Conservation (phyloP, 2,888 invertebrate species). For the Platycheirus rosarum region DNA sequence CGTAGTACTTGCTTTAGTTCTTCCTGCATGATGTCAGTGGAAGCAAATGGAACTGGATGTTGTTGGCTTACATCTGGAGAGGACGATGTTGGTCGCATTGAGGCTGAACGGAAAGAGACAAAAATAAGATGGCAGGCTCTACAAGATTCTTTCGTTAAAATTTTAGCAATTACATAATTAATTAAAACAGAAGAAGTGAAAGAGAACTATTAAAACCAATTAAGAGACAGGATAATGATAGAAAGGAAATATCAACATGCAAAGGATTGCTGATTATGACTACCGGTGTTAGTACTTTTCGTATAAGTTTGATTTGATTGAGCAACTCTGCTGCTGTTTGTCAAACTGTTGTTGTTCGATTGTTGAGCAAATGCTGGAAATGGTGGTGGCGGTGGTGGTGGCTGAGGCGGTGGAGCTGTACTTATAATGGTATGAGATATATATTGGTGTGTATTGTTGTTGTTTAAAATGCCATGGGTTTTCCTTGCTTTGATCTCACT, state of each 20-base stretch:
- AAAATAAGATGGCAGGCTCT: conserved; percentile 35
- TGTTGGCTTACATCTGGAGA: conserved; percentile 37
- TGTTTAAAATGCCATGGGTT: background rate
- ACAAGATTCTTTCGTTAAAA: conserved; percentile 12
- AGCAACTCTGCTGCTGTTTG: conserved; percentile 7
- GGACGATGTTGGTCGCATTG: conserved; percentile 46
- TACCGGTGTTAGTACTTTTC: conserved; percentile 65
- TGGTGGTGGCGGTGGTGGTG: conserved; percentile 61
- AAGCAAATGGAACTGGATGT: conserved; percentile 3
- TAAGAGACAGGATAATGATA: background rate
- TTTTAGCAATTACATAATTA: conserved; percentile 22
- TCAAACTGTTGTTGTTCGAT: conserved; percentile 1
- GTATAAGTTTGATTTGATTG: conserved; percentile 28
- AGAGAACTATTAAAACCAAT: background rate
- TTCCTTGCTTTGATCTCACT: conserved; percentile 33
- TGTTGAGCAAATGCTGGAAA: conserved; percentile 16
- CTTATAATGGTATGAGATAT: conserved; percentile 16
- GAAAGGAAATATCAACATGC: conserved; percentile 46
- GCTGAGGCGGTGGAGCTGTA: conserved; percentile 43
- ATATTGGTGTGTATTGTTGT: conserved; percentile 9
- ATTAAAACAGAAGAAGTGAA: conserved; percentile 10
- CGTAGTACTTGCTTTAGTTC: conserved; percentile 74
- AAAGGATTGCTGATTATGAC: conserved; percentile 39
- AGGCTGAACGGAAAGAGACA: conserved; percentile 54
- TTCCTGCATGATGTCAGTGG: conserved; percentile 71